phyloP scores from a whole-genome alignment of 2,888 invertebrate species.

The Congeria kusceri region DNA sequence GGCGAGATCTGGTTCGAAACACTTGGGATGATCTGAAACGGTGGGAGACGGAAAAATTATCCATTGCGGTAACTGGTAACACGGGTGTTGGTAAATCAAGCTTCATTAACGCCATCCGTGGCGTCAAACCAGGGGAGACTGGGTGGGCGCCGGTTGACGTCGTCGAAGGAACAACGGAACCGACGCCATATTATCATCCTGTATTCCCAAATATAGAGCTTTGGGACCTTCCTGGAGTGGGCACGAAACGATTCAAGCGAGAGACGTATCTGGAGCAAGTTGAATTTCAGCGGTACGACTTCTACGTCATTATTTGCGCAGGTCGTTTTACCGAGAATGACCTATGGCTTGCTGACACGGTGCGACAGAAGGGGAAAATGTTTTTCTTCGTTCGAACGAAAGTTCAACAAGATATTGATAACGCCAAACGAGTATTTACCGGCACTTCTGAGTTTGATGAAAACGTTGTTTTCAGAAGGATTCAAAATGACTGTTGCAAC shows the following conservation, averaged over 20 bases:
- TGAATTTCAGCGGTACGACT: constrained; percentile 36
- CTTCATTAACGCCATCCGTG: constrained; percentile 28
- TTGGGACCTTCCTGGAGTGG: constrained; percentile 60
- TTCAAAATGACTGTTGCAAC: not conserved
- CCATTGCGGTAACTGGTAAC: not conserved
- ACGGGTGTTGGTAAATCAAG: not conserved
- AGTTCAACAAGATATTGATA: constrained; percentile 19
- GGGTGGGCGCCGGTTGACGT: constrained; percentile 33
- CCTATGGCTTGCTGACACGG: constrained; percentile 31
- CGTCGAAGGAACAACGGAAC: constrained; percentile 26
- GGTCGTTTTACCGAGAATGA: constrained; percentile 44
- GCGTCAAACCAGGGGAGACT: constrained; percentile 10
- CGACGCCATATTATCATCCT: constrained; percentile 27
- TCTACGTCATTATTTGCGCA: constrained; percentile 37
- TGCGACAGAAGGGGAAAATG: constrained; percentile 16
- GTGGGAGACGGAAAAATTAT: not conserved
- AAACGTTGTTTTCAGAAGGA: not conserved
- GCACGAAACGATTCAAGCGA: constrained; percentile 26
- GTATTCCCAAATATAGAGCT: constrained; percentile 11
- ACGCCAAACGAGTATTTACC: not conserved
- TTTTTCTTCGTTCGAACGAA: constrained; percentile 44
- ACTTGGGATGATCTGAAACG: not conserved
- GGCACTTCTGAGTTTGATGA: not conserved
- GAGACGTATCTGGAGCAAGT: constrained; percentile 36
- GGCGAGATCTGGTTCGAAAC: too few species aligned